These are phyloP conservation scores for Xenopus petersii DNA, from an alignment of 2,797 vertebrate genomes.

Conservation along the genomic window DNA sequence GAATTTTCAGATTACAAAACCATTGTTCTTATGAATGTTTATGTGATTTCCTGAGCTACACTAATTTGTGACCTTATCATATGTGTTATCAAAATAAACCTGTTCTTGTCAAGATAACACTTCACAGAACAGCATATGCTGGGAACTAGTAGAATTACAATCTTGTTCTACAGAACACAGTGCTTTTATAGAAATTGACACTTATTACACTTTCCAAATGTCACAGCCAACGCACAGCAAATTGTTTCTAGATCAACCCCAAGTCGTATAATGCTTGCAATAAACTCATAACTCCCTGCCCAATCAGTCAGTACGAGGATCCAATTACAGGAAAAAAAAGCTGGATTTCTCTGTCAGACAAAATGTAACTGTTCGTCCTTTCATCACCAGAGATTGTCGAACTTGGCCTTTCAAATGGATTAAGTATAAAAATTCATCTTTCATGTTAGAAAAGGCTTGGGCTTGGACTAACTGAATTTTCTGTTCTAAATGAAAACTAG, in stretches of 20 bases:
- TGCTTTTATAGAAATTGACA: conserved; percentile 50
- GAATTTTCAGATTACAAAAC: background rate
- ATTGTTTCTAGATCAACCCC: conserved; percentile 46
- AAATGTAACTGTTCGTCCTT: too few species aligned
- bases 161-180: conserved; percentile 38
- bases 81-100: conserved; percentile 61
- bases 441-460: too few species aligned
- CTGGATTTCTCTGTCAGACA: too few species aligned
- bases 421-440: too few species aligned
- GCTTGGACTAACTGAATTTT: too few species aligned
- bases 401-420: too few species aligned
- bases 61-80: conserved; percentile 55
- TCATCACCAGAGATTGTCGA: too few species aligned
- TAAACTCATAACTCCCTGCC: conserved; percentile 36
- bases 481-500: too few species aligned
- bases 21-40: conserved; percentile 35
- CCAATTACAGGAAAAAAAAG: too few species aligned
- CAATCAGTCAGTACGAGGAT: conserved; percentile 5
- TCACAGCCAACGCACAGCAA: conserved; percentile 41
- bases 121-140: conserved; percentile 40
- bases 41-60: conserved; percentile 53
- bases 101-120: conserved; percentile 43
- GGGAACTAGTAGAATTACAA: conserved; percentile 53
- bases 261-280: conserved; percentile 40
- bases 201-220: conserved; percentile 50